Evolutionary conservation across 2,113 vertebrate species (phyloP), one percentile per base, ranked within the genome.

Genomic region (Hippocampus mohnikei): DNA sequence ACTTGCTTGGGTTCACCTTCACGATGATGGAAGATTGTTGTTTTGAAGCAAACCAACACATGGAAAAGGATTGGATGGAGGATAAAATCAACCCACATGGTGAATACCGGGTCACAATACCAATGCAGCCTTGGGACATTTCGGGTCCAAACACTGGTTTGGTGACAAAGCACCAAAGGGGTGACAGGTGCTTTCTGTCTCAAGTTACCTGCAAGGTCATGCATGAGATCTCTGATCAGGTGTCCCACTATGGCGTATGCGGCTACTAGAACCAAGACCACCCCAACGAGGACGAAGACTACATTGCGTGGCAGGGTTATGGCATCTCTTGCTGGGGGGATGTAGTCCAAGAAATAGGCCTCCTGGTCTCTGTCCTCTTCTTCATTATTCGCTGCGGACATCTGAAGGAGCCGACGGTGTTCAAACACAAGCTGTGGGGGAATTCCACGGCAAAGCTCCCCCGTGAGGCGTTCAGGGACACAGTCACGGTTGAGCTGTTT

Each of bases 161-260:
- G 44, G 67, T 40, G 27, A 67, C 58, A 70, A 25, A 46, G 71
- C 59, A 42, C 66, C 18, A 27, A 25, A 16, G 25, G 3, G 66
- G 29, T 33, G 15, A 11, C 8, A 20, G 48, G 29, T 44, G 23
- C 48, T 52, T 48, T 42, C 27, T 29, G 48, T 16, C 73, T 42
- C 73, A 25, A 63, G 64, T 89, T 94, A 97, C 95, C 95, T 0
- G 95, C 92, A 0, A 97, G 88, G 85, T 96, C 95, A 7, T 96
- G 95, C 53, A 92, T 76, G 41, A 97, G 92, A 86, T 97, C 95
- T 75, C 94, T 93, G 81, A 97, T 95, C 76, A 98, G 94, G 83
- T 98, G 95, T 5, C 96, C 95, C 27, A 96, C 94, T 0, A 96
- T 95, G 84, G 94, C 94, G 0, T 96, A 97, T 0, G 94, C 94